A percentile compares a stretch with the other conserved stretches of the same genome.
phyloP scores from a whole-genome alignment of 2,797 vertebrate species.

The Hapalemur alaotrensis region DNA sequence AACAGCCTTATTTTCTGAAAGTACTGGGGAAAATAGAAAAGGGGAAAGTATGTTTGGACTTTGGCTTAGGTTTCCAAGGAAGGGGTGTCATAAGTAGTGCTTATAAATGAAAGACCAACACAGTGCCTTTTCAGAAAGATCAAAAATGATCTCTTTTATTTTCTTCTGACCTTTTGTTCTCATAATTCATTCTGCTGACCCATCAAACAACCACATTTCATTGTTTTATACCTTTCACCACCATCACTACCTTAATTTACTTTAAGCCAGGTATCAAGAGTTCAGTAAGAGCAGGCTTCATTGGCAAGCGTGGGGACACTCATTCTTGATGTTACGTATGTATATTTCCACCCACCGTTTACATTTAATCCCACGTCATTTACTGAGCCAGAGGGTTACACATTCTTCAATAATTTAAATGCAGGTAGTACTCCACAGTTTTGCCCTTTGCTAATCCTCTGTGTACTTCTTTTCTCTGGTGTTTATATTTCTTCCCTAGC shows the following conservation, averaged over 20 bases:
- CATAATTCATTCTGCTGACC: background rate
- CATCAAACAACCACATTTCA: too few species aligned
- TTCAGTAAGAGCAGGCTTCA: background rate
- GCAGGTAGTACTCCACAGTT: background rate
- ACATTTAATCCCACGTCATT: background rate
- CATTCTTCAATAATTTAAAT: background rate
- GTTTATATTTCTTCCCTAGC: background rate
- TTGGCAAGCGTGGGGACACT: background rate
- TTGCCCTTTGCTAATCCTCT: background rate
- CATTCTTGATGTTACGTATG: accelerated
- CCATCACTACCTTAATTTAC: background rate
- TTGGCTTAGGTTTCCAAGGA: background rate
- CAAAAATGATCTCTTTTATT: background rate
- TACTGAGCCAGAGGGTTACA: background rate
- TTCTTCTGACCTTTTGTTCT: background rate
- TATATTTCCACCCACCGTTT: background rate
- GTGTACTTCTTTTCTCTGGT: background rate
- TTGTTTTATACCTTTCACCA: background rate
- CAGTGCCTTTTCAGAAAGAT: background rate
- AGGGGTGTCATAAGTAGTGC: background rate
- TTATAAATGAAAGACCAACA: background rate
- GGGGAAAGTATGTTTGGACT: background rate
- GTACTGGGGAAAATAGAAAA: background rate
- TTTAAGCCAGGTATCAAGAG: background rate
- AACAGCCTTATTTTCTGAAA: background rate